Conservation (phyloP, 2,797 vertebrate species). For the Sebastiscus tertius region DNA sequence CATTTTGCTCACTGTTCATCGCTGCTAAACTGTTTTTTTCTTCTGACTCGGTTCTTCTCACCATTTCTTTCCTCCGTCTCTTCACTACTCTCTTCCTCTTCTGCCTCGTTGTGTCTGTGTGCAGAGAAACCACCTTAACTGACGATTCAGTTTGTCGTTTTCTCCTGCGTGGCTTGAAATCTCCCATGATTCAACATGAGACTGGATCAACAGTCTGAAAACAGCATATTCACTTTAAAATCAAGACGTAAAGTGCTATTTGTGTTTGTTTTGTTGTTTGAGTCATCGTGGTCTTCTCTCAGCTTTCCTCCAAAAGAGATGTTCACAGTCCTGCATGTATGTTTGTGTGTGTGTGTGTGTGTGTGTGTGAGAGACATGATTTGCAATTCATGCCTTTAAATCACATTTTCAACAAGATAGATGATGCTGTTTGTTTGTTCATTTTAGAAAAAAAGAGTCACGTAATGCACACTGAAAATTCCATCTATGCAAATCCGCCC, state of each 20-base stretch:
- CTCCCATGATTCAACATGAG: neutral
- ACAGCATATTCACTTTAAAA: neutral
- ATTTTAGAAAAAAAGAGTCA: neutral
- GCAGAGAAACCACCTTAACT: neutral
- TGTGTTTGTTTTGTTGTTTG: neutral
- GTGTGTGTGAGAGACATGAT: neutral
- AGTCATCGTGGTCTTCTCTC: neutral
- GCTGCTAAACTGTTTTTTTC: neutral
- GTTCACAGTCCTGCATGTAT: neutral
- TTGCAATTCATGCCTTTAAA: slow-evolving; percentile 14
- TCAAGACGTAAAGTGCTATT: neutral
- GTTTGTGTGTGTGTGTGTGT: neutral
- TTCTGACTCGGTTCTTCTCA: neutral
- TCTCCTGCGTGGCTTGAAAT: neutral
- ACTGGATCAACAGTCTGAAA: neutral
- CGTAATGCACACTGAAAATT: slow-evolving; percentile 14
- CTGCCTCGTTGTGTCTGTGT: neutral
- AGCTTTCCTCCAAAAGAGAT: neutral
- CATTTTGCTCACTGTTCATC: neutral
- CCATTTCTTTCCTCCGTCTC: neutral
- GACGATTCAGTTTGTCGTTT: neutral
- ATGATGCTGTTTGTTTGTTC: neutral
- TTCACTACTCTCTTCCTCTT: neutral
- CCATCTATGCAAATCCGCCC: neutral
- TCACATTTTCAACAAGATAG: slow-evolving; percentile 1